Evolutionary conservation across 2,113 vertebrate species (phyloP).

Genomic region (Cyanoramphus novaezelandiae): DNA sequence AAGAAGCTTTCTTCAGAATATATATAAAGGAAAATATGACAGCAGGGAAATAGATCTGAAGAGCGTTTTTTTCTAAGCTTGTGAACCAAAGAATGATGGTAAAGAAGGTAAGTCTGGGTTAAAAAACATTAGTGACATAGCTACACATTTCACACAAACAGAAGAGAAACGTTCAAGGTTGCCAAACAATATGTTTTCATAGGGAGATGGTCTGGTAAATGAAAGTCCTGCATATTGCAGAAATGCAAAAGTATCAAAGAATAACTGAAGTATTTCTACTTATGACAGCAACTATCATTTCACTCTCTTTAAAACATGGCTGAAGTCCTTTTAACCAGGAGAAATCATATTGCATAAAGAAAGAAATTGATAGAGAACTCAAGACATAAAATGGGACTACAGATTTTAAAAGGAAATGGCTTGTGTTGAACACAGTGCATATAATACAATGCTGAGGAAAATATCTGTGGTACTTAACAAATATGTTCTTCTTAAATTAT

Average conservation of each 20-base stretch:
- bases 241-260: not conserved
- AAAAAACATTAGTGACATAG: slow-evolving; percentile 16
- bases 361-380: not conserved
- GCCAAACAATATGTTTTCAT: not conserved
- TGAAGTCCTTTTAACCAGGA: not conserved
- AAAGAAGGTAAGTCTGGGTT: slow-evolving; percentile 2
- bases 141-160: not conserved
- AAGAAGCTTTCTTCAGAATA: slow-evolving; percentile 45
- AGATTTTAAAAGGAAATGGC: not conserved
- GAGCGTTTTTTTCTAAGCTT: not conserved
- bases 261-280: slow-evolving; percentile 4
- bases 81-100: slow-evolving; percentile 35
- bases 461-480: not conserved
- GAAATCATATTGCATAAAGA: not conserved
- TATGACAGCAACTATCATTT: not conserved
- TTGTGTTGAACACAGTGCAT: not conserved
- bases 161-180: slow-evolving; percentile 6
- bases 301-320: not conserved
- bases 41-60: slow-evolving; percentile 66
- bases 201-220: not conserved
- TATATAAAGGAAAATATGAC: slow-evolving; percentile 58
- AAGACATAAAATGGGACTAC: not conserved
- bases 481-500: not conserved
- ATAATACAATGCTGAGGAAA: not conserved
- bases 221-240: not conserved